Base-by-base conservation (phyloP, 2,797 vertebrate genomes). In the Threskiornis aethiopicus region DNA sequence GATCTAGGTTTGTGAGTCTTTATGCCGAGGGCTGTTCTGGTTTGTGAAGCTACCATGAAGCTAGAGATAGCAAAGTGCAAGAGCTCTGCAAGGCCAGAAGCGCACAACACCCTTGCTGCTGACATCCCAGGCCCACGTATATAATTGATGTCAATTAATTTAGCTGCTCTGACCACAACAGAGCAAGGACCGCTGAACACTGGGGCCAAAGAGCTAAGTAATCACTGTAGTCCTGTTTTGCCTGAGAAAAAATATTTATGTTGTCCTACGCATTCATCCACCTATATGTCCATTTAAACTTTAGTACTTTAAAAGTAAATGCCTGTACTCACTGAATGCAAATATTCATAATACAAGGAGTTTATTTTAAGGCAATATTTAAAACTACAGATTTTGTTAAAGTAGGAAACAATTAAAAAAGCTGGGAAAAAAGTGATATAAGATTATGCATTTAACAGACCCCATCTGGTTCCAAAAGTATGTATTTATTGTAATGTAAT, bases 401-500 rank as follows among this genome's bases (percentile, higher is more conserved):
- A 92, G 10, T 20, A 80, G 59, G 41, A 86, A 90, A 90, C 71
- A 91, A 82, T 82, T 88, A 61, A 76, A 97, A 92, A 88, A 52
- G 20, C n/a, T 31, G 10, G 28, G 61, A 15, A 95, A 86, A 92
- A 92, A 65, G 37, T 51, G 52, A 90, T 90, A 4, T 51, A 83
- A 76, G 59, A 80, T 89, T 79, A 96, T 35, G 67, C 41, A 94
- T 91, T 92, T 83, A 96, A 80, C 42, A 90, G 91, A 75, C 41
- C 42, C 62, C 54, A 80, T 44, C 83, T 57, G 65, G 42, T 89
- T 80, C 54, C 51, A 85, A 28, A 91, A 87, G 61, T 37, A 84
- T 16, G 51, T 73, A 90, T 54, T 35, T 46, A 92, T 84, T 64
- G 41, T 41, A 41, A 41, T 41, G 41, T 41, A 41, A 41, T 41